Conservation (phyloP, 2,888 invertebrate species). For the Melolontha melolontha region DNA sequence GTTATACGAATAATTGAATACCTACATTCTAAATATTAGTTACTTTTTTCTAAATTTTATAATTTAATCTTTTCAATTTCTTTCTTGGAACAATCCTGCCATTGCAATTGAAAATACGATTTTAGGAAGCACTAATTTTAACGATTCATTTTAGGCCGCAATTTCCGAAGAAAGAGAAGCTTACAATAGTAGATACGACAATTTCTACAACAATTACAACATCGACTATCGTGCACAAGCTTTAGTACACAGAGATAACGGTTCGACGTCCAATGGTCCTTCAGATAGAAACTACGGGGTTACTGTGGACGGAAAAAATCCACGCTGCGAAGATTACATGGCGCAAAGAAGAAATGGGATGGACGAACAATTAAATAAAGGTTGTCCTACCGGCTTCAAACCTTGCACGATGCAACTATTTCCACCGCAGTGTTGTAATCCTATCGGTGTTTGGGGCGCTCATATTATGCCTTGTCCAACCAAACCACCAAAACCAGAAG, state of each 20-base stretch:
- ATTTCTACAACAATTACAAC: slow-evolving; percentile 63
- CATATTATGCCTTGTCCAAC: slow-evolving; percentile 60
- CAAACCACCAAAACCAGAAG: slow-evolving; percentile 55
- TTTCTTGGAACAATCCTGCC: too few species aligned
- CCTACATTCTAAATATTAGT: too few species aligned
- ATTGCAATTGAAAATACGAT: too few species aligned
- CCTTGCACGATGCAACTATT: slow-evolving; percentile 60
- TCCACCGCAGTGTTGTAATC: slow-evolving; percentile 59
- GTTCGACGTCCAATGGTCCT: slow-evolving; percentile 5
- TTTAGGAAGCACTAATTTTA: too few species aligned
- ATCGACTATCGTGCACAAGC: slow-evolving; percentile 49
- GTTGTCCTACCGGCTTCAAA: slow-evolving; percentile 62
- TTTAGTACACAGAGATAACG: slow-evolving; percentile 11
- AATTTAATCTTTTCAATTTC: too few species aligned
- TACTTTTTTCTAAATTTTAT: too few species aligned
- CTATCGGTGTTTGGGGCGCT: slow-evolving; percentile 61
- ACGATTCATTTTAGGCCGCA: slow-evolving; percentile 19
- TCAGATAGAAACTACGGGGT: slow-evolving; percentile 42
- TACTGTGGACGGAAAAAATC: slow-evolving; percentile 56
- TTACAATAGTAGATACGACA: slow-evolving; percentile 53
- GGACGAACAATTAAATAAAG: slow-evolving; percentile 43
- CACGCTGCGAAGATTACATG: slow-evolving; percentile 54
- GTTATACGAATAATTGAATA: too few species aligned
- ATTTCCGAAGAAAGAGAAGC: slow-evolving; percentile 32
- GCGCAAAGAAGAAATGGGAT: slow-evolving; percentile 40